Evolutionary conservation across 2,888 invertebrate species (phyloP), one percentile per base, ranked within the genome.

Genomic region (Aphodius granarius): DNA sequence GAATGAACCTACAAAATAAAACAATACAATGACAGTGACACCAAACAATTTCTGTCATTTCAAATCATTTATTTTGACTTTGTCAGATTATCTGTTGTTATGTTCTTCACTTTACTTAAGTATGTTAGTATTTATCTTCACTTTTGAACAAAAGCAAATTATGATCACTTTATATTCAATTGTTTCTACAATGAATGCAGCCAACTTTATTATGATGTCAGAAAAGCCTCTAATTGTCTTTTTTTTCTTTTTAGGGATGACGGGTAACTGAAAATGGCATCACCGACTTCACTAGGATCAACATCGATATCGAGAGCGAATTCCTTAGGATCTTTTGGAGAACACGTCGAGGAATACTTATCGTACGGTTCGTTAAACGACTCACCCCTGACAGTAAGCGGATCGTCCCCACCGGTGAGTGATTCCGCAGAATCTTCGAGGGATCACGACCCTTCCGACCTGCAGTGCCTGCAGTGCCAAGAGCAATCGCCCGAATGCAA

Each of bases 211-310:
- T 43, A 2, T 43, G n/a, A n/a, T n/a, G n/a, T n/a, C n/a, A n/a
- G 43, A 43, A 43, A 43, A 43, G 6, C 4, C 4, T 23, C 43
- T 43, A 43, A 43, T 43, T 6, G 13, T 9, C 13, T 43, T 73
- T 43, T 68, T 73, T 19, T 75, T 71, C n/a, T 68, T 92, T 91
- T 63, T 91, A 94, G 94, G 93, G 93, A 94, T 94, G 94, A 93
- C 91, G 93, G 93, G 93, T 92, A 93, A 93, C 90, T 94, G 93
- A 95, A 94, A 92, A 95, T 96, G 96, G 96, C 95, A 92, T 95
- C 96, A 89, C 92, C 92, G 86, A 95, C 96, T 90, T 96, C 96
- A 89, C 91, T 96, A 90, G 96, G 96, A 91, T 96, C 96, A 91
- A 68, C 68, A 21, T 96, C 96, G 89, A 91, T 94, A 90, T 94